Conservation (phyloP, 2,888 invertebrate genomes). For the Caenorhabditis auriculariae region DNA sequence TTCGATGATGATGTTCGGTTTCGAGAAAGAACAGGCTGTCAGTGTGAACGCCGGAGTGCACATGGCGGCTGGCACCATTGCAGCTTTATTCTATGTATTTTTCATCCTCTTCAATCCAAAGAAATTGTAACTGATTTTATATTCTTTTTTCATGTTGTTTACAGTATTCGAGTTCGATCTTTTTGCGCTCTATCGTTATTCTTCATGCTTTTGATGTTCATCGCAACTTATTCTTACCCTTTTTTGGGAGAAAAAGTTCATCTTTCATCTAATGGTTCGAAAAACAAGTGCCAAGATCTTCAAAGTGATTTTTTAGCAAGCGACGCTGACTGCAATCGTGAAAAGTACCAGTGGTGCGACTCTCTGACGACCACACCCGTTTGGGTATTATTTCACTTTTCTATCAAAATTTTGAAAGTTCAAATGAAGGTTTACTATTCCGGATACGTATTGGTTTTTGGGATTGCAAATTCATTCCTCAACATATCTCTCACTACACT, state of each 20-base stretch:
- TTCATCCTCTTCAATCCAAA: constrained; percentile 25
- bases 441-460: constrained; percentile 29
- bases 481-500: constrained; percentile 36
- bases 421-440: constrained; percentile 16
- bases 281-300: too few species aligned
- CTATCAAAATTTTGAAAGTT: neutral
- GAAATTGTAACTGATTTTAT: constrained; percentile 23
- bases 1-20: constrained; percentile 41
- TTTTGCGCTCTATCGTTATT: constrained; percentile 11
- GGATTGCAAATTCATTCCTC: constrained; percentile 25
- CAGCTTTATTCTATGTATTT: constrained; percentile 22
- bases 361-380: constrained; percentile 7
- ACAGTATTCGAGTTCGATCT: constrained; percentile 9
- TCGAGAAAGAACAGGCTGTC: constrained; percentile 28
- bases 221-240: constrained; percentile 14
- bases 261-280: constrained; percentile 10
- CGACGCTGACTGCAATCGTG: constrained; percentile 24
- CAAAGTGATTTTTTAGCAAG: constrained; percentile 3
- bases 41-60: constrained; percentile 25
- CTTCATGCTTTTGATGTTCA: constrained; percentile 10
- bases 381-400: constrained; percentile 9
- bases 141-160: too few species aligned
- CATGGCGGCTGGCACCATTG: constrained; percentile 22
- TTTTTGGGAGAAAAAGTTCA: constrained; percentile 15
- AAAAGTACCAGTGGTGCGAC: constrained; percentile 29